phyloP scores from a whole-genome alignment of 2,888 invertebrate species.

The Tachina lurida region DNA sequence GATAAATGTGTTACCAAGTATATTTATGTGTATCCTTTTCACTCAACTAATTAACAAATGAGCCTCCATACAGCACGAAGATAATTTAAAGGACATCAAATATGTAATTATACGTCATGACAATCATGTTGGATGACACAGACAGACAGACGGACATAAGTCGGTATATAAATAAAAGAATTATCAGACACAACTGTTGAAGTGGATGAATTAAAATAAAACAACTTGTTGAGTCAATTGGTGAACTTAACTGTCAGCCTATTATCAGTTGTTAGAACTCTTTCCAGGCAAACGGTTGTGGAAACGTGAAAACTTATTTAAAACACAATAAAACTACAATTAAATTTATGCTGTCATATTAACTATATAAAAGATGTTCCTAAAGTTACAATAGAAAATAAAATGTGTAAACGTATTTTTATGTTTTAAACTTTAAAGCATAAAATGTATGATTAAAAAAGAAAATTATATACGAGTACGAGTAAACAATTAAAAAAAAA shows the following conservation, averaged over 20 bases:
- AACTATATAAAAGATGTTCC: no score
- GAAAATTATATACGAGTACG: no score
- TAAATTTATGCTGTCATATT: neutral
- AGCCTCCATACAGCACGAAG: conserved; percentile 10
- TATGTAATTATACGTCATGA: conserved; percentile 51
- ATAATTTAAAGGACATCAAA: conserved; percentile 53
- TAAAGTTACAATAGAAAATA: neutral
- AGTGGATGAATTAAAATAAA: conserved; percentile 12
- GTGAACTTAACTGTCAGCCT: conserved; percentile 1
- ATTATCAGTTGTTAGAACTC: conserved; percentile 55
- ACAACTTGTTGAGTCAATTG: conserved; percentile 64
- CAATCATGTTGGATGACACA: conserved; percentile 33
- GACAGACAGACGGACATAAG: neutral
- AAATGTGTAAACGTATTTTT: neutral
- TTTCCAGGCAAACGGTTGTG: conserved; percentile 51
- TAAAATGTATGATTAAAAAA: no score
- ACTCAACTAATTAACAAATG: conserved; percentile 11
- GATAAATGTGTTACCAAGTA: no score
- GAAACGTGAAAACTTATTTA: conserved; percentile 32
- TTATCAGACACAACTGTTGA: conserved; percentile 44
- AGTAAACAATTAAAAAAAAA: no score
- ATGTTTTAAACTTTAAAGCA: no score
- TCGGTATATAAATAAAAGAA: conserved; percentile 10
- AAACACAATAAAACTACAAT: conserved; percentile 12
- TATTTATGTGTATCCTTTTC: neutral